Percentiles rank a stretch among this genome's conserved stretches.
These are phyloP conservation scores for Neoitamus cyanurus DNA, from an alignment of 2,888 invertebrate species.

Conservation along the genomic window DNA sequence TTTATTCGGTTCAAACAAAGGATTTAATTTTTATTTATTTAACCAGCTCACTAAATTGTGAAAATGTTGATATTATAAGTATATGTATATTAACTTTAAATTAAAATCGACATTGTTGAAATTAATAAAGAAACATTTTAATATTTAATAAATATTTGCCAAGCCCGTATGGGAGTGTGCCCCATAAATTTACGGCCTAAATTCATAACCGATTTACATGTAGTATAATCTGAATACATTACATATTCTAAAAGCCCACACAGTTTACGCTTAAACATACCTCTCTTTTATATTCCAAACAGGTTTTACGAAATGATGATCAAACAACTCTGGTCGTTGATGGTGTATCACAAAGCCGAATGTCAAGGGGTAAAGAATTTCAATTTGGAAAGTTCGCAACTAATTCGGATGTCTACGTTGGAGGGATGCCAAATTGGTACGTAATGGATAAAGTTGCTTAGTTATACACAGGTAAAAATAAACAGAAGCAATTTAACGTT, in stretches of 20 bases:
- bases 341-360: slow-evolving; percentile 80
- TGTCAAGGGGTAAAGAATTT: slow-evolving; percentile 88
- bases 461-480: not conserved
- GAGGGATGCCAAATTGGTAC: slow-evolving; percentile 93
- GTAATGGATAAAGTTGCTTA: slow-evolving; percentile 58
- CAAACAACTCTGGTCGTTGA: slow-evolving; percentile 89
- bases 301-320: slow-evolving; percentile 81
- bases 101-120: not conserved
- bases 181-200: not conserved
- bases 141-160: not conserved
- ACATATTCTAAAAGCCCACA: not conserved
- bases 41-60: not conserved
- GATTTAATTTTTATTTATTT: not conserved
- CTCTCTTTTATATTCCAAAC: not conserved
- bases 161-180: not conserved
- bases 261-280: not conserved
- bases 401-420: slow-evolving; percentile 94
- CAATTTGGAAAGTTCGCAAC: slow-evolving; percentile 86
- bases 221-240: not conserved
- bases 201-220: not conserved
- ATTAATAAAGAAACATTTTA: not conserved
- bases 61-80: not conserved
- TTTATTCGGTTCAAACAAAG: no score
- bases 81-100: not conserved
- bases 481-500: not conserved